Conservation (phyloP, 2,888 invertebrate species). For the Eupithecia insigniata region DNA sequence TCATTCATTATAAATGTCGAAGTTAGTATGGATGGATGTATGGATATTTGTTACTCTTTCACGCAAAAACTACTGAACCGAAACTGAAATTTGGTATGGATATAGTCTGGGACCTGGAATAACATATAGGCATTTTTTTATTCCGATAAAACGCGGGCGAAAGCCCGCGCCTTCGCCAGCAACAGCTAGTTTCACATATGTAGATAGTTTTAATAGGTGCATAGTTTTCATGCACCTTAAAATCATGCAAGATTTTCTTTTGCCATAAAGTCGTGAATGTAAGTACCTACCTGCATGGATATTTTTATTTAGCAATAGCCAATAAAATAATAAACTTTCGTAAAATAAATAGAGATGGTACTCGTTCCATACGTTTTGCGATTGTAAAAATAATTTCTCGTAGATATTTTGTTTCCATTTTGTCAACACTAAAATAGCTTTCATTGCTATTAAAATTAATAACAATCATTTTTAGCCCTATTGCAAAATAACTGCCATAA, state of each 20-base stretch:
- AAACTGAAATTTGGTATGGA: too few species aligned
- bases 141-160: too few species aligned
- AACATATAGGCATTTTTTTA: too few species aligned
- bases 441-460: not conserved
- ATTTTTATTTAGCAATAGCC: not conserved
- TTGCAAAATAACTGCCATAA: constrained; percentile 3
- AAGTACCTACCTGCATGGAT: not conserved
- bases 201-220: too few species aligned
- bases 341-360: not conserved
- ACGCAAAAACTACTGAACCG: too few species aligned
- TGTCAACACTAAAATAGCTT: not conserved
- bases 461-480: not conserved
- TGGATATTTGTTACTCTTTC: too few species aligned
- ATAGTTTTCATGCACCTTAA: not conserved
- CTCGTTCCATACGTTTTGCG: not conserved
- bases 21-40: too few species aligned
- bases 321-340: not conserved
- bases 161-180: too few species aligned
- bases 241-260: not conserved
- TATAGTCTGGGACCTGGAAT: too few species aligned
- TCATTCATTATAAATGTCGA: too few species aligned
- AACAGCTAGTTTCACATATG: too few species aligned
- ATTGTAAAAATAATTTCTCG: not conserved
- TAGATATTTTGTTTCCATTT: not conserved
- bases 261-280: not conserved